Evolutionary conservation across 2,888 invertebrate genomes (phyloP), one percentile per base, ranked within the genome.

Genomic region (Thereva unica): DNA sequence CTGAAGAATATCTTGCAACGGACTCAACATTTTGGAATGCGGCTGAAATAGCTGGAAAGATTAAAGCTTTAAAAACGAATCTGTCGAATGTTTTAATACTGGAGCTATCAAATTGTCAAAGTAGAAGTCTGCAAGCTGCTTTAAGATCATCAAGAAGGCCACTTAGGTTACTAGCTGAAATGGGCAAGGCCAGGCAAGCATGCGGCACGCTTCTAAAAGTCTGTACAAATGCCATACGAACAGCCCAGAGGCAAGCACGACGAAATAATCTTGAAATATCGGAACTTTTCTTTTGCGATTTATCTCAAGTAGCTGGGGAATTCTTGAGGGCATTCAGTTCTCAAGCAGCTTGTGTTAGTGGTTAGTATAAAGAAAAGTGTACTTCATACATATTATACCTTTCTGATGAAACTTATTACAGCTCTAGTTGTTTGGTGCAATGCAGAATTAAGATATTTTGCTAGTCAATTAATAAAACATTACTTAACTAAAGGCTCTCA

Each of bases 351-450:
- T 91, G 90, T 75, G 86, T 87, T 56, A 90, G 91, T 72, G 88
- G 90, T 90, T 79, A 77, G 77, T 74, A 44, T 52, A 56, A 71
- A 37, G n/a, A 37, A 50, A 44, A 12, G 35, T 52, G 52, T 56
- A n/a, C 5, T 12, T 35, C 9, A 4, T 44, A 5, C 9, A 4
- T 44, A 5, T 42, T 34, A 9, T 34, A 8, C 4, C 9, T 7
- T 45, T 3, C 34, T 47, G 10, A 23, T n/a, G 1, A 5, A 61
- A 61, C 5, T 50, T 4, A 55, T 77, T 78, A 45, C 78, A 89
- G 91, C 89, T 64, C 89, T 96, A 72, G 87, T 95, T 70, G 92
- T 95, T 4, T 97, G 97, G 97, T 90, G 92, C 71, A 92, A 92
- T 75, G 86, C 87, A 71, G 93, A 94, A 82, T 82, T 93, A 67